phyloP scores from a whole-genome alignment of 2,797 vertebrate genomes.

The Diplodus puntazzo region DNA sequence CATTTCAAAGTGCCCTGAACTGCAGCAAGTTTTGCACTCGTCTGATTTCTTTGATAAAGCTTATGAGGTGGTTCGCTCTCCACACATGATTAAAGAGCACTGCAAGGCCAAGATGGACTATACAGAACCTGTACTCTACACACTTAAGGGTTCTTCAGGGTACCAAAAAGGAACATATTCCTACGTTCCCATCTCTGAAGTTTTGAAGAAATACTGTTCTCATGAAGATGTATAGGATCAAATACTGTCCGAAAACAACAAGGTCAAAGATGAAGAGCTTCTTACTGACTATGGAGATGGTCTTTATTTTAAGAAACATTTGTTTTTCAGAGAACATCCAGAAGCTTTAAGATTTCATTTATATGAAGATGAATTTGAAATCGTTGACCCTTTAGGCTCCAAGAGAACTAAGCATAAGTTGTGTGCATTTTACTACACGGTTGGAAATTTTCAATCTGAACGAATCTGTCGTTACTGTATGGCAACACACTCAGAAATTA shows the following conservation, averaged over 20 bases:
- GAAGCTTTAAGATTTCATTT: neutral
- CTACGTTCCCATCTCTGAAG: too few species aligned
- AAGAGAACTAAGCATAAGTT: neutral
- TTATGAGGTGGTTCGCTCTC: too few species aligned
- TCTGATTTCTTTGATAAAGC: neutral
- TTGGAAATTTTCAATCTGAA: too few species aligned
- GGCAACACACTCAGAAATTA: neutral
- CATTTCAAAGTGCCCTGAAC: neutral
- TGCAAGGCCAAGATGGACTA: too few species aligned
- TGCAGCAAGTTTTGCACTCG: neutral
- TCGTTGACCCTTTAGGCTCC: neutral
- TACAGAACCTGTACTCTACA: too few species aligned
- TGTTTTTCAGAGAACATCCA: neutral
- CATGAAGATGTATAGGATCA: too few species aligned
- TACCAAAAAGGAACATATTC: too few species aligned
- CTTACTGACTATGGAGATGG: neutral
- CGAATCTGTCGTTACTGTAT: too few species aligned
- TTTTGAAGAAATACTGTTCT: too few species aligned
- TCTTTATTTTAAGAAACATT: neutral
- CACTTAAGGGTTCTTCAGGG: too few species aligned
- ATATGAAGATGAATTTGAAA: neutral
- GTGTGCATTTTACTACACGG: neutral
- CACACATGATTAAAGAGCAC: too few species aligned
- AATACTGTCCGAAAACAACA: too few species aligned
- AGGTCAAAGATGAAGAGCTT: neutral